Evolutionary conservation across 2,797 vertebrate species (phyloP), one percentile per base, ranked within the genome.

Genomic region (Typhlichthys eigenmanni): DNA sequence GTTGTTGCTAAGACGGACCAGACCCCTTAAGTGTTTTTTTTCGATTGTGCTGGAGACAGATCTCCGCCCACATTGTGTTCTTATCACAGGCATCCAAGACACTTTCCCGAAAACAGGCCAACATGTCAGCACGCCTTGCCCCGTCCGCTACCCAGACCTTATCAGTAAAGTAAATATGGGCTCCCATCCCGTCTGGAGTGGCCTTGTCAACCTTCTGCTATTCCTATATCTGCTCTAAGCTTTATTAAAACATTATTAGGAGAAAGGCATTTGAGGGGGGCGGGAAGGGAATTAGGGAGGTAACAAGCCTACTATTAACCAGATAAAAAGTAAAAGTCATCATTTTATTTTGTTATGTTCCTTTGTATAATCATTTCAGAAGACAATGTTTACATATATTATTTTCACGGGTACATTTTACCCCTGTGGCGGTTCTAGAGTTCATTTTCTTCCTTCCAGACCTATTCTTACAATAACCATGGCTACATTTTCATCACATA

Each of bases 81-180:
- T 88, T 88, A 88, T 89, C 86, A 74, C 13, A 47, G 62, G 73
- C 79, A 84, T 85, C 79, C 85, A 78, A 48, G 83, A 76, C 84
- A 63, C 66, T 80, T 85, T 87, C 82, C 73, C 71, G 61, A 86
- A 85, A 86, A 76, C 82, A 83, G 77, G 67, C 70, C 65, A 75
- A 73, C 78, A 80, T 86, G 77, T 83, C 83, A 79, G 72, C 78
- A 80, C 48, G 47, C 59, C 74, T 75, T 48, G 5, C 62, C 59
- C 70, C 67, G 62, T 67, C 57, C 62, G 55, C 73, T 76, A 83
- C 70, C 84, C 72, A 85, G 71, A 75, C 68, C 83, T 90, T 90
- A 86, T 90, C 88, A 85, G 72, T 66, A 75, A 78, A 73, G 72
- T 80, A 87, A 88, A 90, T 85, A 87, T 70, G 75, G 87, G 81